A percentile compares a stretch with the other conserved stretches of the same genome.
These are phyloP conservation scores for Anagyrus pseudococci DNA, from an alignment of 2,888 invertebrate species.

Conservation along the genomic window DNA sequence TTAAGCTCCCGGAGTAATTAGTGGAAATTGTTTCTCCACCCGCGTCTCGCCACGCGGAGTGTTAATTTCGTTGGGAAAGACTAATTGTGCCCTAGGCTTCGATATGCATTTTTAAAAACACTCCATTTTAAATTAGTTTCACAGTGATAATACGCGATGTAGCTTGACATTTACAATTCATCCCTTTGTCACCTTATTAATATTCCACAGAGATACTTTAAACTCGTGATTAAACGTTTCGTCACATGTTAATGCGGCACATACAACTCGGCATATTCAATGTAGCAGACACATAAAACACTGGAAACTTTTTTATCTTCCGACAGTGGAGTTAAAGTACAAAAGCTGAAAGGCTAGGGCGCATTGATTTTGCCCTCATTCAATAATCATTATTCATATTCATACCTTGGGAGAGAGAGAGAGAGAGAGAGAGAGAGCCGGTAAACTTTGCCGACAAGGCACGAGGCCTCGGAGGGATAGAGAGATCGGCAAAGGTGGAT, in stretches of 20 bases:
- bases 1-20: conserved; percentile 58
- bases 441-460: conserved; percentile 8
- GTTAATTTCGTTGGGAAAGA: background rate
- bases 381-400: conserved; percentile 41
- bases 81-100: too few species aligned
- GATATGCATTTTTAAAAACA: too few species aligned
- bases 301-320: conserved; percentile 24
- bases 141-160: too few species aligned
- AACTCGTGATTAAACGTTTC: too few species aligned
- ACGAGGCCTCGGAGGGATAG: conserved; percentile 2
- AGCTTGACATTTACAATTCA: too few species aligned
- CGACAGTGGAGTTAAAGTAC: too few species aligned
- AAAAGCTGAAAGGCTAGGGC: background rate
- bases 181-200: too few species aligned
- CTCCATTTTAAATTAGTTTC: too few species aligned
- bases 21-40: conserved; percentile 56
- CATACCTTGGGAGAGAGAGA: conserved; percentile 24
- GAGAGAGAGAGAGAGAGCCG: conserved; percentile 21
- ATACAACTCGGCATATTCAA: background rate
- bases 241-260: conserved; percentile 5
- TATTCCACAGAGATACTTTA: too few species aligned
- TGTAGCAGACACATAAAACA: background rate
- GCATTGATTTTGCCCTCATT: conserved; percentile 36
- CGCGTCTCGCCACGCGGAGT: background rate
- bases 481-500: too few species aligned